Base-by-base conservation (phyloP, 37 sponge, comb jelly and placozoan species). In the Geodia barretti region DNA sequence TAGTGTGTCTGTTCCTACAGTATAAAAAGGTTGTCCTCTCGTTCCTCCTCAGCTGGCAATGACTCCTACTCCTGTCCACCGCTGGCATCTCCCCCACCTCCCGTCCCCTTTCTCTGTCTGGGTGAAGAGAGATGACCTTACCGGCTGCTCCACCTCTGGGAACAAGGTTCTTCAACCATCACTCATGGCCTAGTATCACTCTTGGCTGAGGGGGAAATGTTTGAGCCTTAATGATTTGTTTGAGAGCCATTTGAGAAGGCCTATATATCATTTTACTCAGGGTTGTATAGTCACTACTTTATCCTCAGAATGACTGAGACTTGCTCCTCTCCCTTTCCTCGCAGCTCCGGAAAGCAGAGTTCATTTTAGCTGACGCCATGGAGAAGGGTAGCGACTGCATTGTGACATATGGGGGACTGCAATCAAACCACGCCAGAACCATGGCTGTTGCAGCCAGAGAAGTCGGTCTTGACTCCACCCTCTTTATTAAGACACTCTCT, bases 311-410 rank as follows among this genome's bases (percentile, higher is more conserved):
- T n/a, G n/a, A n/a, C n/a, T n/a, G n/a, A n/a, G n/a, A n/a, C n/a
- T n/a, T n/a, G n/a, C n/a, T n/a, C n/a, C n/a, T n/a, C n/a, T n/a
- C n/a, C n/a, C n/a, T n/a, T n/a, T n/a, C n/a, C n/a, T n/a, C n/a
- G 25, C 28, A 93, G 93, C 81, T 90, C 19, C 81, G 96, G 25
- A 95, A 95, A 43, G 72, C 92, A 38, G 96, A 95, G 66, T 95
- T 95, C 68, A 90, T 95, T 1, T 40, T 95, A 5, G 96, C 87
- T 24, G 96, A 95, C 64, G 96, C 94, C 0, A 11, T 87, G 2
- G 32, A 79, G 41, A 77, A 85, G 35, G 84, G 79, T 20, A 82
- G 91, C 79, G 85, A 87, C 58, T 59, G 79, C 54, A 80, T 95
- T 35, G 67, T 95, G 21, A 94, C 96, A 36, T 83, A 83, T 82